phyloP scores from a whole-genome alignment of 2,888 invertebrate species.

The Tenthredo distinguenda region DNA sequence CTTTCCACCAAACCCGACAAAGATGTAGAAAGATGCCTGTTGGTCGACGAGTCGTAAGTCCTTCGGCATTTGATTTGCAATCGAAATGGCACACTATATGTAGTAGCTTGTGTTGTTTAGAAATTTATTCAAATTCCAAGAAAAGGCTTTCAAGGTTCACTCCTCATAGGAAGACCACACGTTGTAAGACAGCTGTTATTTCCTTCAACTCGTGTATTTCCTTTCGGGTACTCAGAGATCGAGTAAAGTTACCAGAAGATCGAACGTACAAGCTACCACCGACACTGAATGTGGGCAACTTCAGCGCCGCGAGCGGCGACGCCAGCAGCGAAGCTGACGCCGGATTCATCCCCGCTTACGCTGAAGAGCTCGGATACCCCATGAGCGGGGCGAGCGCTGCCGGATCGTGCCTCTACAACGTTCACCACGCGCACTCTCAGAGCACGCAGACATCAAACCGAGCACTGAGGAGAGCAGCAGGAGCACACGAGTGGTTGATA shows the following conservation, averaged over 20 bases:
- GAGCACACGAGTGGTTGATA: constrained; percentile 63
- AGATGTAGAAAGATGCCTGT: constrained; percentile 35
- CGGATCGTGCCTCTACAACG: constrained; percentile 1
- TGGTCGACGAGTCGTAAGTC: constrained; percentile 10
- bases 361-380: neutral
- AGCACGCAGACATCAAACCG: constrained; percentile 62
- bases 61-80: neutral
- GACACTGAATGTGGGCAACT: constrained; percentile 21
- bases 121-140: neutral
- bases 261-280: constrained; percentile 48
- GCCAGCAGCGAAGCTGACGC: constrained; percentile 4
- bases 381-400: neutral
- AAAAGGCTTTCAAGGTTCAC: neutral
- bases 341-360: constrained; percentile 10
- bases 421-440: constrained; percentile 59
- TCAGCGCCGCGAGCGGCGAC: constrained; percentile 38
- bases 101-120: too few relatives aligned
- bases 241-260: constrained; percentile 56
- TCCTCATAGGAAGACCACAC: too few relatives aligned
- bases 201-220: neutral
- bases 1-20: constrained; percentile 63
- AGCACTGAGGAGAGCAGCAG: constrained; percentile 44
- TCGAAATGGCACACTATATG: neutral
- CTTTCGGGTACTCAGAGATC: constrained; percentile 41
- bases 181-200: neutral